Conservation (phyloP, 2,113 vertebrate species). For the Pipra filicauda region DNA sequence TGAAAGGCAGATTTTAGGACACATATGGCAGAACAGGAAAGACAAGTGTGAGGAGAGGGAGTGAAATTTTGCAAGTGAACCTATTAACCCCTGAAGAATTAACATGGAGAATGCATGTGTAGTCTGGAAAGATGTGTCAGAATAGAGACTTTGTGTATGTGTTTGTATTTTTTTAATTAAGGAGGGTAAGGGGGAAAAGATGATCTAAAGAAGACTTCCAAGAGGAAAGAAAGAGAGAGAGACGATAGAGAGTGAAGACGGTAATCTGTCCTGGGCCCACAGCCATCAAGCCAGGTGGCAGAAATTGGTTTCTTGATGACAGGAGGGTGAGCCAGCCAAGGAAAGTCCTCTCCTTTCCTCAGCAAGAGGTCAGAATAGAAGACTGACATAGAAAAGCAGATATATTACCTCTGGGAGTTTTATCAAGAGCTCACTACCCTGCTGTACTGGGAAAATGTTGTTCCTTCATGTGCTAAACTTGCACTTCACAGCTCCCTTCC, state of each 20-base stretch:
- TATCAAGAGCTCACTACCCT: background rate
- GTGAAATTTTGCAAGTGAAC: slow-evolving; percentile 56
- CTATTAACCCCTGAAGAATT: slow-evolving; percentile 45
- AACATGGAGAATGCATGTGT: slow-evolving; percentile 30
- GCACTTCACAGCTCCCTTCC: background rate
- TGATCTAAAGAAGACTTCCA: background rate
- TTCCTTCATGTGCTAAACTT: slow-evolving; percentile 1
- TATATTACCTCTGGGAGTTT: background rate
- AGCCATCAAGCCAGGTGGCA: slow-evolving; percentile 51
- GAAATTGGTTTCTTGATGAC: slow-evolving; percentile 28
- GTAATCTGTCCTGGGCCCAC: slow-evolving; percentile 29
- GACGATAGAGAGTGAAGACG: background rate
- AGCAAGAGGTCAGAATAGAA: slow-evolving; percentile 27
- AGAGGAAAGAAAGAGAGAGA: background rate
- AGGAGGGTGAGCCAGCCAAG: slow-evolving; percentile 13
- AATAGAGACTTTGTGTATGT: background rate
- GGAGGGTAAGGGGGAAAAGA: background rate
- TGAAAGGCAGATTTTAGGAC: slow-evolving; percentile 62
- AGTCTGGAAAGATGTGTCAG: slow-evolving; percentile 44
- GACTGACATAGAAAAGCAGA: slow-evolving; percentile 15
- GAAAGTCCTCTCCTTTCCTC: slow-evolving; percentile 20
- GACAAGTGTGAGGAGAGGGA: slow-evolving; percentile 57
- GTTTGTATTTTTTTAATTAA: slow-evolving; percentile 18
- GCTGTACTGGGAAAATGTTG: background rate
- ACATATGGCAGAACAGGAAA: slow-evolving; percentile 54